Evolutionary conservation across 1,140 invertebrate genomes (phyloP), one percentile per base, ranked within the genome.

Genomic region (Homarus americanus): DNA sequence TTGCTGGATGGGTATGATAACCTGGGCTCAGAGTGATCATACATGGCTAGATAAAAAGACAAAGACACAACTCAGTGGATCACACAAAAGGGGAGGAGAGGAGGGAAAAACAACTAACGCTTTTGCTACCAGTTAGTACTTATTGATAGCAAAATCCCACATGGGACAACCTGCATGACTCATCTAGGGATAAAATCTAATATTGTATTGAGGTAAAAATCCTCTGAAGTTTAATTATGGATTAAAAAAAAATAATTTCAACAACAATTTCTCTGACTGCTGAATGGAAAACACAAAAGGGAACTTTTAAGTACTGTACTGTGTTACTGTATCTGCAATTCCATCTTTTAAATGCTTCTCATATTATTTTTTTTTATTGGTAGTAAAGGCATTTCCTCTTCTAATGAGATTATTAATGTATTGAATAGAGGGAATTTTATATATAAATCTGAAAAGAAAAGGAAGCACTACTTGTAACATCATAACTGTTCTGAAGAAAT

Each of bases 1-100:
- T 83, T 83, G 80, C 80, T 83, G 80, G 32, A 66, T 83, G 38
- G 53, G 80, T 83, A 83, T 83, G 80, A 83, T 83, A 83, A 83
- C 80, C 80, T 83, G 80, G 80, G 80, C 80, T 83, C 72, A 85
- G 83, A 85, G 83, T 85, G 83, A 85, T 72, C 87, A 89, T 89
- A 82, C 87, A 82, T 89, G 66, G 87, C 63, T 89, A 89, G 78
- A 89, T 82, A 89, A 89, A 89, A 89, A 82, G 78, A 89, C 53
- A 89, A 73, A 82, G 78, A 85, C 41, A 73, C 28, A 76, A 85
- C 72, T 85, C 66, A 85, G 83, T 85, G 83, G 83, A 73, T 85
- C 66, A 72, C 72, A 73, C 41, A 85, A 41, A 76, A 40, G 34
- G 72, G 83, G 32, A 49, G 41, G 66, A 66, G 53, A 66, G 36